Conservation (phyloP, 1,140 invertebrate species). For the Saxidomus purpurata region DNA sequence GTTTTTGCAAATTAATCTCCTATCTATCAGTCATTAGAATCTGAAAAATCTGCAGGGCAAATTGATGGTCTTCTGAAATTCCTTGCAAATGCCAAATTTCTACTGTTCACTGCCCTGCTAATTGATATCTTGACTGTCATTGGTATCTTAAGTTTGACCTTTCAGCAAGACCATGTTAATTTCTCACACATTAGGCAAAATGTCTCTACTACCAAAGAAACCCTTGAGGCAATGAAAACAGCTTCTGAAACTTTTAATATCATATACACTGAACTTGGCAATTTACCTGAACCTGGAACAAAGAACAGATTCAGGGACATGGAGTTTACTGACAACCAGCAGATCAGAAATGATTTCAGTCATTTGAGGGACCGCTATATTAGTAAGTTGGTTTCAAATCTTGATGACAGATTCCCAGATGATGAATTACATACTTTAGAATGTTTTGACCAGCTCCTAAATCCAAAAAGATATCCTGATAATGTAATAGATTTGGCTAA, state of each 20-base stretch:
- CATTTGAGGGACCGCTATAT: neutral
- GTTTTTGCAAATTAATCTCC: neutral
- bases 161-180: slow-evolving; percentile 34
- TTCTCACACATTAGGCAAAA: neutral
- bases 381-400: neutral
- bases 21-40: neutral
- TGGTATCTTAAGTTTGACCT: slow-evolving; percentile 1
- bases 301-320: neutral
- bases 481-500: neutral
- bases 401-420: slow-evolving; percentile 4
- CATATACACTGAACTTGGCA: neutral
- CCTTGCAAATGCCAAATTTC: neutral
- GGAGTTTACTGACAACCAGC: neutral
- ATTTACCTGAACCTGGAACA: neutral
- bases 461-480: neutral
- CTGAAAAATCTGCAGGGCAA: neutral
- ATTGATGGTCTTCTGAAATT: neutral
- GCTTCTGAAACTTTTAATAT: neutral
- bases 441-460: neutral
- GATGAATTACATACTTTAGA: neutral
- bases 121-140: slow-evolving; percentile 37
- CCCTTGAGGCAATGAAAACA: neutral
- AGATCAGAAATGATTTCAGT: neutral
- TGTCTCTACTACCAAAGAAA: neutral
- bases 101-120: neutral